phyloP scores from a whole-genome alignment of 2,797 vertebrate genomes.

The Rallus crepitans region DNA sequence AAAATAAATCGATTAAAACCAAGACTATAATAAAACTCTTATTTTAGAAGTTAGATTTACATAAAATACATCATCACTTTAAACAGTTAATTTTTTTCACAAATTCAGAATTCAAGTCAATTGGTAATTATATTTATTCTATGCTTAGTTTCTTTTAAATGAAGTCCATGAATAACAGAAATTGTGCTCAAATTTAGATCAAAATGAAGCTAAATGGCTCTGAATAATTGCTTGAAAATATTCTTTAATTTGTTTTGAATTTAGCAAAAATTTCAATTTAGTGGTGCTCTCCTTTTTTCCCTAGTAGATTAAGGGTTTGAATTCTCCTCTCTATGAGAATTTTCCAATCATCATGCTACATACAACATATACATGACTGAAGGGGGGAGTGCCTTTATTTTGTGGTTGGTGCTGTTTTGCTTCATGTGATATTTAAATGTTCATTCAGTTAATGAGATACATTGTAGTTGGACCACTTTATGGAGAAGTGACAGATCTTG shows the following conservation, averaged over 20 bases:
- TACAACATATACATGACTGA: neutral
- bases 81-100: neutral
- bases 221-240: neutral
- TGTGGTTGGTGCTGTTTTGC: neutral
- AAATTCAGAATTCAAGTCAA: neutral
- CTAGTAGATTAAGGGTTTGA: neutral
- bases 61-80: neutral
- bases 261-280: neutral
- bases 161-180: neutral
- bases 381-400: neutral
- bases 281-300: neutral
- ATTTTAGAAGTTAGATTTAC: neutral
- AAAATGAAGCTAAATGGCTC: neutral
- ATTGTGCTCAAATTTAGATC: neutral
- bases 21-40: neutral
- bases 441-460: neutral
- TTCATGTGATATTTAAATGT: neutral
- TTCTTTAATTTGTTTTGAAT: slow-evolving; percentile 12
- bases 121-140: neutral
- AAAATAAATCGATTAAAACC: neutral
- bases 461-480: neutral
- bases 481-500: neutral
- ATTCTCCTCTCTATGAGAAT: neutral
- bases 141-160: neutral
- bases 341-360: neutral